Base-by-base conservation (phyloP, 2,888 invertebrate genomes). In the Onthophagus sagittarius region DNA sequence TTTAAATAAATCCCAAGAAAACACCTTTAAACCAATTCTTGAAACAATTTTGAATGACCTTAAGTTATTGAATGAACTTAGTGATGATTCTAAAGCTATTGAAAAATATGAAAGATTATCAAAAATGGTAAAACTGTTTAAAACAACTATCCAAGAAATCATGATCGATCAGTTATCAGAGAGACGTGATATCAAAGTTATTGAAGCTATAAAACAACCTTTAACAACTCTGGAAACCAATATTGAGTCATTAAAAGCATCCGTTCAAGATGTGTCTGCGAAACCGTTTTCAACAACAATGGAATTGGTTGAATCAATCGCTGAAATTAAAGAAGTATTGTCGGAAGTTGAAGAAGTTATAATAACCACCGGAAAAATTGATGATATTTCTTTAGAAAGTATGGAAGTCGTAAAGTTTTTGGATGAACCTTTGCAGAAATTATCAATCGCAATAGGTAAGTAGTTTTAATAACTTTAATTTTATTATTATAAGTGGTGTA, bases 401-500 rank as follows among this genome's bases (percentile, higher is more conserved):
- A 62, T 62, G 31, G 69, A 71, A 9, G 62, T 31, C 11, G 14
- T 75, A 11, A 69, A 64, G 14, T 31, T 15, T 33, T 71, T 75
- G 63, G 62, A 65, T 64, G 74, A 73, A 72, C 73, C 76, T 70
- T 15, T 76, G 39, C 75, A 74, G 32, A 70, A 74, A 72, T 74
- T 76, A 72, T 75, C 73, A 65, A 71, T 72, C 62, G 73, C 67
- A 32, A 71, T 76, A 72, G 70, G 71, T 69, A 70, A 71, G 74
- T 64, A 63, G 7, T n/a, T 11, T 39, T 62, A 53, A 0, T 64
- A 5, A 15, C 5, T 33, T 62, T 62, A n/a, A 5, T 72, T 63
- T n/a, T 69, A 11, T 7, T 39, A 62, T 5, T 33, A 33, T 33
- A 33, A 33, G 33, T 53, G 23, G 23, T 23, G 23, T 23, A 3